Base-by-base conservation (phyloP, 1,140 invertebrate species). In the Penaeus vannamei region DNA sequence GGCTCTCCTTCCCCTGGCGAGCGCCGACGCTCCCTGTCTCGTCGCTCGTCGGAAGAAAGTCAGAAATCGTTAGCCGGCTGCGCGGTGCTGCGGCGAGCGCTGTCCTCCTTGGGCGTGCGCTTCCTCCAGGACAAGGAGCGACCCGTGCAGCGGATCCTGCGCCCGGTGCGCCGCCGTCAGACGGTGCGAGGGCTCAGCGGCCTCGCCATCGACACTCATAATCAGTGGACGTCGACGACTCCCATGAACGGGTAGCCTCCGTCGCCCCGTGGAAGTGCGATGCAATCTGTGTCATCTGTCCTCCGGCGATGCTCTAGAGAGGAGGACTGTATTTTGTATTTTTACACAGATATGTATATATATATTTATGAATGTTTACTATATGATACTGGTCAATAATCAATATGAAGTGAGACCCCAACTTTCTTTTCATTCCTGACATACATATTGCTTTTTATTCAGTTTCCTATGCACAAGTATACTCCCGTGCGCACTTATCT, bases 161-260 rank as follows among this genome's bases (percentile, higher is more conserved):
- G 86, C 36, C 86, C 79, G 3, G 80, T 81, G 4, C 62, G 80
- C 23, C 61, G 86, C 20, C 80, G 86, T 10, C 86, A 88, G 66
- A 88, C 86, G n/a, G 66, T 83, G n/a, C 42, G 86, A 76, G 86
- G 86, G 14, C 80, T 88, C 23, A 88, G 86, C 62, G 86, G 86
- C 59, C 86, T 88, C n/a, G 32, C 86, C 5, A 88, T 88, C 1
- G 86, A 88, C 22, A 29, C 80, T 2, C 62, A 66, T 26, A 88
- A 88, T 53, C 79, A 88, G 59, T 88, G 86, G 86, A 84, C 36
- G 53, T 46, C 86, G 22, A 76, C 64, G 3, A 36, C 80, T 17
- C 42, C 86, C 79, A 53, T 66, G 20, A 79, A 83, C 22, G 86
- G 86, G 5, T 88, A 88, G 42, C n/a, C 14, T 53, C 46, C 0